Percentiles rank a stretch among this genome's conserved stretches.
These are phyloP conservation scores for Sturnira hondurensis DNA, from an alignment of 2,113 vertebrate species.

Conservation along the genomic window DNA sequence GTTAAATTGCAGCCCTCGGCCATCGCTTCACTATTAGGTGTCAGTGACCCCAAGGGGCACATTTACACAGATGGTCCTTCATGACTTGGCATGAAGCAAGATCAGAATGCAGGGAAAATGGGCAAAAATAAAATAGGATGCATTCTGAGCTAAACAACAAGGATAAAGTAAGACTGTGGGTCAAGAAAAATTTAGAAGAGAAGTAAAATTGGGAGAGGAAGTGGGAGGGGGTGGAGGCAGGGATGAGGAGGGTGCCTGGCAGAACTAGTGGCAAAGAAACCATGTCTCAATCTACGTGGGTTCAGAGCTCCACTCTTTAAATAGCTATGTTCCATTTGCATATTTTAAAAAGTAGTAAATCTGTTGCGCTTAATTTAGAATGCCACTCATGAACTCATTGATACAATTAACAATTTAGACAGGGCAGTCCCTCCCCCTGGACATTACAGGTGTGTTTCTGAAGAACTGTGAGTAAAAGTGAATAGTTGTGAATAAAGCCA, in stretches of 20 bases:
- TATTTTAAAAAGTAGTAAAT: neutral
- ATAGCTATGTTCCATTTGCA: neutral
- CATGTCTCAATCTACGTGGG: neutral
- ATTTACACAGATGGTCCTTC: neutral
- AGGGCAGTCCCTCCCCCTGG: neutral
- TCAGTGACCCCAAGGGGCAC: neutral
- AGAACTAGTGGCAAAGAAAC: neutral
- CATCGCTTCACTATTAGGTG: neutral
- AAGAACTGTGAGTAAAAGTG: neutral
- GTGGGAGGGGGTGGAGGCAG: neutral
- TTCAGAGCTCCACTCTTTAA: neutral
- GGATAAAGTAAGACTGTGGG: neutral
- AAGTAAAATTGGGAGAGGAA: neutral
- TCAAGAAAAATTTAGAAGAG: neutral
- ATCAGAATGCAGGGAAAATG: neutral
- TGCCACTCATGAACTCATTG: neutral
- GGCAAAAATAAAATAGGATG: neutral
- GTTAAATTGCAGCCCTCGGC: neutral
- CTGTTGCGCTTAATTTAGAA: neutral
- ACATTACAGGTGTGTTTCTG: neutral
- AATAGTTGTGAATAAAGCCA: neutral
- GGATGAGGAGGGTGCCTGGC: neutral
- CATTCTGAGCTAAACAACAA: neutral
- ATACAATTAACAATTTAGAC: neutral
- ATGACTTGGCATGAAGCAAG: neutral